These are phyloP conservation scores for Adrianichthys oophorus DNA, from an alignment of 2,797 vertebrate genomes.

Conservation along the genomic window DNA sequence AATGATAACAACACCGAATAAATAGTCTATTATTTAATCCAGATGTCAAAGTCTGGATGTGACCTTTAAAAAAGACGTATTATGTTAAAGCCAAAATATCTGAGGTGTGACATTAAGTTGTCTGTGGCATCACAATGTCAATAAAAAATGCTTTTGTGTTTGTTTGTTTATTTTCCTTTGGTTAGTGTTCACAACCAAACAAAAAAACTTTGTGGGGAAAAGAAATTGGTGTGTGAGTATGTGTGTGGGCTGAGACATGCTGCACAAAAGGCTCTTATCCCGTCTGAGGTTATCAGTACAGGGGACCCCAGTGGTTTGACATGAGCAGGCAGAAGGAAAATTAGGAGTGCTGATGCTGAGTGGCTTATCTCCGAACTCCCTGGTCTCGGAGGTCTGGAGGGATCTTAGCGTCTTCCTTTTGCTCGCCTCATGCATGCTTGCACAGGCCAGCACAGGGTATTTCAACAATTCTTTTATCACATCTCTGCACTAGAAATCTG, in stretches of 20 bases:
- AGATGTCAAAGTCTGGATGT: too few relatives aligned
- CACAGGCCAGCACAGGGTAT: conserved; percentile 19
- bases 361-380: conserved; percentile 65
- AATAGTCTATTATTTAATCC: too few relatives aligned
- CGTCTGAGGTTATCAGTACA: conserved; percentile 61
- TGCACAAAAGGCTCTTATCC: conserved; percentile 42
- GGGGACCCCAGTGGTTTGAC: conserved; percentile 52
- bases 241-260: conserved; percentile 26
- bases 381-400: conserved; percentile 63
- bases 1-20: too few relatives aligned
- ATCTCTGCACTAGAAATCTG: conserved; percentile 40
- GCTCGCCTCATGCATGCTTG: conserved; percentile 10
- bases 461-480: conserved; percentile 22
- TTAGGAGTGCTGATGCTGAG: conserved; percentile 40
- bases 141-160: too few relatives aligned
- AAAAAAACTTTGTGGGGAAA: conserved; percentile 8
- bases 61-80: too few relatives aligned
- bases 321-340: conserved; percentile 51
- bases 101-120: too few relatives aligned
- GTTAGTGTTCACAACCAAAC: too few relatives aligned
- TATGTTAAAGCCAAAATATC: too few relatives aligned
- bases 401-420: conserved; percentile 12
- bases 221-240: conserved; percentile 3
- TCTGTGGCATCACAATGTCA: too few relatives aligned
- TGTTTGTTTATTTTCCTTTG: too few relatives aligned